Evolutionary conservation across 2,888 invertebrate genomes (phyloP).

Genomic region (Tipula confusa): DNA sequence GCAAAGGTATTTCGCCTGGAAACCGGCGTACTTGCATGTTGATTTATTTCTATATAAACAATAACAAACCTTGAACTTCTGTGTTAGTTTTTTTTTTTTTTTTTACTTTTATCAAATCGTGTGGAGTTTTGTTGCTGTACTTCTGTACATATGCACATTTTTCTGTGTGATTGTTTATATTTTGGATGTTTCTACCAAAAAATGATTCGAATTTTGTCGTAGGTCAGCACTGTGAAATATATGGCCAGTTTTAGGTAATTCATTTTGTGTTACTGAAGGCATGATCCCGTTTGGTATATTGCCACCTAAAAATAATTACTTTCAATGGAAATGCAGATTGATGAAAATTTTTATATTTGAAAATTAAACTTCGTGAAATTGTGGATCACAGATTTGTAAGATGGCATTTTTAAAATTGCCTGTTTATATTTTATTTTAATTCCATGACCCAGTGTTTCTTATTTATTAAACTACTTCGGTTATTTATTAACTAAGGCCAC

Average conservation of each 20-base stretch:
- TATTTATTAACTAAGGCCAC: too few relatives aligned
- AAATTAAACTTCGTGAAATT: too few relatives aligned
- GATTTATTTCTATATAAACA: background rate
- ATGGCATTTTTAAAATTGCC: too few relatives aligned
- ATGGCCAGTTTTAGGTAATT: background rate
- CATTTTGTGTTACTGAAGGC: background rate
- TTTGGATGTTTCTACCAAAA: background rate
- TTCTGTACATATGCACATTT: slow-evolving; percentile 14
- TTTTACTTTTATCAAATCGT: slow-evolving; percentile 3
- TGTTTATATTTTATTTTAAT: too few relatives aligned
- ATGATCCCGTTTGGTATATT: too few relatives aligned
- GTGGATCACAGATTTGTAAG: too few relatives aligned
- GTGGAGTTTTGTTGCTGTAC: slow-evolving; percentile 21
- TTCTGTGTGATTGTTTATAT: slow-evolving; percentile 17
- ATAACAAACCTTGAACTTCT: slow-evolving; percentile 20
- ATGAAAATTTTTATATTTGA: too few relatives aligned
- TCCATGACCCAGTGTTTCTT: too few relatives aligned
- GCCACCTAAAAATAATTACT: too few relatives aligned
- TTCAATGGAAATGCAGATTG: too few relatives aligned
- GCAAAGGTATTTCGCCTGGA: background rate
- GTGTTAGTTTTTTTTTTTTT: background rate
- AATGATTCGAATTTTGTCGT: background rate
- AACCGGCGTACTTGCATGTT: background rate
- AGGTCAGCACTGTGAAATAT: background rate
- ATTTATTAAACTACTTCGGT: too few relatives aligned